Evolutionary conservation across 2,797 vertebrate species (phyloP), one percentile per base, ranked within the genome.

Genomic region (Ceyx erithaca): DNA sequence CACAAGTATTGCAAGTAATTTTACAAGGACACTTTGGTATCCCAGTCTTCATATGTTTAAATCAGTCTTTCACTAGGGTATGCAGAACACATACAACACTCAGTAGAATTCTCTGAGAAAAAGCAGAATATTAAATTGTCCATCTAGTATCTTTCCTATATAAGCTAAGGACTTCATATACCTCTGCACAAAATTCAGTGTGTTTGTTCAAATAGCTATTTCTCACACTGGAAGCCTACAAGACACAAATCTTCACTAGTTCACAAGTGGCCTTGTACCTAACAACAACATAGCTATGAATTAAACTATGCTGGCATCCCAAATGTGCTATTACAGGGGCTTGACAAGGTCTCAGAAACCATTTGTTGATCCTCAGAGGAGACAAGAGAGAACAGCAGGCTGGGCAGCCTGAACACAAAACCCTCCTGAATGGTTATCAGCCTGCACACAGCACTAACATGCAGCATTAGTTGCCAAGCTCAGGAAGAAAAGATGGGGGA

Each of bases 291-390:
- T 71, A 75, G 69, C 87, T 75, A 89, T 20, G 79, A 94, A 91
- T 78, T 85, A 90, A 71, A 72, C 80, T 68, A 71, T 3, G 66
- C 82, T 80, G 85, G 93, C 94, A 95, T 92, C 91, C 82, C 62
- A 75, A 77, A 87, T 1, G n/a, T 62, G 62, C 93, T 75, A 78
- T 92, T 92, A 93, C 37, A 23, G 54, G 33, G 58, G 26, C 80
- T 87, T 87, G 89, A 91, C 91, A 87, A 75, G 80, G 85, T 94
- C 94, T 93, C 82, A 54, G 58, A 89, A 95, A 80, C 69, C 85
- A 85, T 91, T 93, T 89, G 93, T 69, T 58, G 82, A 85, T 80
- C 69, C 62, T 87, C 7, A 1, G 58, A 91, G 58, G 26, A 85
- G 82, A 94, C 57, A 85, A 87, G 69, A 64, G 76, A 78, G 76